Percentiles rank a stretch among this genome's conserved stretches.
These are phyloP conservation scores for Cyclophora punctaria DNA, from an alignment of 2,888 invertebrate genomes.

Conservation along the genomic window DNA sequence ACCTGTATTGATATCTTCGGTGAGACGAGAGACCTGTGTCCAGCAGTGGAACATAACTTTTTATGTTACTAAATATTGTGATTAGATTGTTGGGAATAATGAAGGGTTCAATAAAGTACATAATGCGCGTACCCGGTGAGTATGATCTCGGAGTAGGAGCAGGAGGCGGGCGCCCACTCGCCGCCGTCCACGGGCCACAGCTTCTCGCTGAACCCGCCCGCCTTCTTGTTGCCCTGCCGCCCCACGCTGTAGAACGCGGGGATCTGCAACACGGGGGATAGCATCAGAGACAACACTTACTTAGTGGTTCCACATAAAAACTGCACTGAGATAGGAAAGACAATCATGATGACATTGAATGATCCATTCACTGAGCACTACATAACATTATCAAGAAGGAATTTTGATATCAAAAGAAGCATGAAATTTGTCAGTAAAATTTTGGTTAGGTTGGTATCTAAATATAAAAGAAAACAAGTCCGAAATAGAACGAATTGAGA, in stretches of 20 bases:
- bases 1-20: too few relatives aligned
- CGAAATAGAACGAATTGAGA: too few relatives aligned
- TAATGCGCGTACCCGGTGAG: constrained; percentile 88
- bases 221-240: constrained; percentile 81
- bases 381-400: too few relatives aligned
- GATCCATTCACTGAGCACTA: too few relatives aligned
- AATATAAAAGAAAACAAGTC: too few relatives aligned
- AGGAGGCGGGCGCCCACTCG: constrained; percentile 95
- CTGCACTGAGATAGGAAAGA: neutral
- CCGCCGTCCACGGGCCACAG: constrained; percentile 99
- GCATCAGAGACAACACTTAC: neutral
- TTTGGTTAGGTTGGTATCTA: too few relatives aligned
- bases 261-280: constrained; percentile 42
- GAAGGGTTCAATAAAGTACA: neutral
- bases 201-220: constrained; percentile 89
- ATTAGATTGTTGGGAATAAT: neutral
- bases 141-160: constrained; percentile 98
- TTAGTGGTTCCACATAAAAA: neutral
- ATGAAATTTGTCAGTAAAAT: too few relatives aligned
- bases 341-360: neutral
- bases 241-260: constrained; percentile 99
- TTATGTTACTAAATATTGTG: too few relatives aligned
- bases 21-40: too few relatives aligned
- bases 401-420: too few relatives aligned
- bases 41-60: too few relatives aligned